Evolutionary conservation across 2,888 invertebrate species (phyloP).

Genomic region (Himalopsyche anomala): DNA sequence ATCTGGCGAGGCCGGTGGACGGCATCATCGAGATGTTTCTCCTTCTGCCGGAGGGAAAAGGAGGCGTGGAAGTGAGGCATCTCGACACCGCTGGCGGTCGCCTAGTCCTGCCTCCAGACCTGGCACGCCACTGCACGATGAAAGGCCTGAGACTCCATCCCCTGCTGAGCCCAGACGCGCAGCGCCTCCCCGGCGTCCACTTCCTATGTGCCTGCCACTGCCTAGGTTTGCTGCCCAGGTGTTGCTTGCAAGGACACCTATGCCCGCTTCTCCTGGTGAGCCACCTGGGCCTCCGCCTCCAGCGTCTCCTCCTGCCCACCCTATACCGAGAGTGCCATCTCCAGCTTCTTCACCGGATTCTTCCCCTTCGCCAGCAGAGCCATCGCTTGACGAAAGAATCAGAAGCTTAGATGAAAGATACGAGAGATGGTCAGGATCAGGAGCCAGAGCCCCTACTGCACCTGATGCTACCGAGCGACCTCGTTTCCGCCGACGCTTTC

Average conservation of each 20-base stretch:
- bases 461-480: constrained; percentile 77
- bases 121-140: constrained; percentile 91
- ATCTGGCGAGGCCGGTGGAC: constrained; percentile 68
- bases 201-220: constrained; percentile 89
- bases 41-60: constrained; percentile 59
- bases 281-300: constrained; percentile 71
- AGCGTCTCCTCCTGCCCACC: constrained; percentile 76
- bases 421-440: constrained; percentile 88
- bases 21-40: constrained; percentile 71
- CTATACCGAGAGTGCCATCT: constrained; percentile 81
- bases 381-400: constrained; percentile 93
- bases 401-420: constrained; percentile 95
- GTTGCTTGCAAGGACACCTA: constrained; percentile 75
- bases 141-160: constrained; percentile 81
- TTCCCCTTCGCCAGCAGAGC: constrained; percentile 83
- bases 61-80: constrained; percentile 67
- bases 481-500: constrained; percentile 83
- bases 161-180: constrained; percentile 87
- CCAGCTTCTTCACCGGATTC: constrained; percentile 85
- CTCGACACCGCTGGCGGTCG: constrained; percentile 69
- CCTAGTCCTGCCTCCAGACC: constrained; percentile 83
- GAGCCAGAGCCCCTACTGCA: constrained; percentile 79
- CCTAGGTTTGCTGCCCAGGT: constrained; percentile 91
- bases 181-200: constrained; percentile 74
- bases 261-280: constrained; percentile 72